Evolutionary conservation across 2,113 vertebrate genomes (phyloP), one percentile per base, ranked within the genome.

Genomic region (Ochotona curzoniae): DNA sequence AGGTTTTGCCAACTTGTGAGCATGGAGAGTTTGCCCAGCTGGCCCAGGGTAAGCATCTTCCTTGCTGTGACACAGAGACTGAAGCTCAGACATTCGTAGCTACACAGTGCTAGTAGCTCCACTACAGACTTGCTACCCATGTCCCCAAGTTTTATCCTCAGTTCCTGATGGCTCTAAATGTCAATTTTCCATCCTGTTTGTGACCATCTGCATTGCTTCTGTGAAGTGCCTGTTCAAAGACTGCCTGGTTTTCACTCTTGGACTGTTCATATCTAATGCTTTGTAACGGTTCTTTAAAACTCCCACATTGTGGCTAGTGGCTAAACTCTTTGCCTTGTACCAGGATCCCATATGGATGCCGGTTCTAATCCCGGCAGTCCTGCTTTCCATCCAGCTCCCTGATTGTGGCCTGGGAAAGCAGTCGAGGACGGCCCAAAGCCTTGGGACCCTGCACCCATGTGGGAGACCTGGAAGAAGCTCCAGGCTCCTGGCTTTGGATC

Each of bases 161-260:
- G 47, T 92, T 20, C 0, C 6, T 69, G 38, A 9, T 54, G 49
- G 4, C 84, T 86, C 90, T 35, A 60, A 44, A 44, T 94, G 66
- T 60, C 51, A 73, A 83, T 87, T 71, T 96, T 75, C 44, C 30
- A 0, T 35, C 4, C 69, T 10, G 57, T 84, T 76, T 91, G 30
- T 15, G 17, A 38, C 86, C 95, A 91, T 96, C 95, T 95, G 95
- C 38, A 71, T 92, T 79, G 74, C 85, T 96, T 91, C 10, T 94
- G 47, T 25, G 89, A 89, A 86, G 93, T 73, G 83, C 75, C 32
- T 51, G 71, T 86, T 92, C 86, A 80, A 35, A 94, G 87, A 91
- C 75, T 91, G 61, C 76, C 93, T n/a, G 51, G 49, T 44, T 32
- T 21, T 0, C 5, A 5, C 69, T 74, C 64, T 73, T 78, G 71